A percentile compares a stretch with the other conserved stretches of the same genome.
Conservation (phyloP, 2,888 invertebrate species). For the Gibbula magus region DNA sequence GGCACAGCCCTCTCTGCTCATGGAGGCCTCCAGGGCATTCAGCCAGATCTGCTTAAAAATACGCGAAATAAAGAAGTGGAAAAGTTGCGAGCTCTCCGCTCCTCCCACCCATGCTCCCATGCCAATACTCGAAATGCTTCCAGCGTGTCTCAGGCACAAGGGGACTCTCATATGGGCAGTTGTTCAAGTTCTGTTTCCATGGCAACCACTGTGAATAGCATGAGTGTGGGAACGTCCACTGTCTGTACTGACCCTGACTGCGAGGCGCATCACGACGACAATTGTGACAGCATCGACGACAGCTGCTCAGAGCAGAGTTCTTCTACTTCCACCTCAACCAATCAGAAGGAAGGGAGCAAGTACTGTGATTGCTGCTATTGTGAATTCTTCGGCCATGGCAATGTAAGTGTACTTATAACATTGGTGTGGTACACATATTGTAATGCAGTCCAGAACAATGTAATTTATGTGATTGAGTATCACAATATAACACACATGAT, state of each 20-base stretch:
- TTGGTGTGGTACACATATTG: no score
- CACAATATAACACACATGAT: no score
- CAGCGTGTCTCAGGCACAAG: slow-evolving; percentile 9
- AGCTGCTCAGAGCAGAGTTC: slow-evolving; percentile 77
- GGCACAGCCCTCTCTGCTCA: background rate
- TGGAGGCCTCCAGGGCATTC: background rate
- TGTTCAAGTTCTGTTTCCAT: slow-evolving; percentile 52
- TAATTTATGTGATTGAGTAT: no score
- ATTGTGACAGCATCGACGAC: slow-evolving; percentile 73
- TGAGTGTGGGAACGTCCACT: slow-evolving; percentile 67
- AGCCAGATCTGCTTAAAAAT: slow-evolving; percentile 11
- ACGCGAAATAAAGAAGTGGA: background rate
- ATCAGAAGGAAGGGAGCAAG: slow-evolving; percentile 75
- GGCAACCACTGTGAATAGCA: slow-evolving; percentile 64
- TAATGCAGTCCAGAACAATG: no score
- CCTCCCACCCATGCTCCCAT: slow-evolving; percentile 35
- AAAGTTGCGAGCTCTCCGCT: background rate
- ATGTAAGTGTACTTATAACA: slow-evolving; percentile 64
- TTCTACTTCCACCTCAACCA: slow-evolving; percentile 76
- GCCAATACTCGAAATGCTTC: slow-evolving; percentile 38
- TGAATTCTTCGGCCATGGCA: slow-evolving; percentile 87
- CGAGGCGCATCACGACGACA: slow-evolving; percentile 68
- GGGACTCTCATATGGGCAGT: slow-evolving; percentile 30
- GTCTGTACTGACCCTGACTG: slow-evolving; percentile 68
- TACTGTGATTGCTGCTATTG: slow-evolving; percentile 87